Evolutionary conservation across 2,113 vertebrate genomes (phyloP).

Genomic region (Alethe diademata): DNA sequence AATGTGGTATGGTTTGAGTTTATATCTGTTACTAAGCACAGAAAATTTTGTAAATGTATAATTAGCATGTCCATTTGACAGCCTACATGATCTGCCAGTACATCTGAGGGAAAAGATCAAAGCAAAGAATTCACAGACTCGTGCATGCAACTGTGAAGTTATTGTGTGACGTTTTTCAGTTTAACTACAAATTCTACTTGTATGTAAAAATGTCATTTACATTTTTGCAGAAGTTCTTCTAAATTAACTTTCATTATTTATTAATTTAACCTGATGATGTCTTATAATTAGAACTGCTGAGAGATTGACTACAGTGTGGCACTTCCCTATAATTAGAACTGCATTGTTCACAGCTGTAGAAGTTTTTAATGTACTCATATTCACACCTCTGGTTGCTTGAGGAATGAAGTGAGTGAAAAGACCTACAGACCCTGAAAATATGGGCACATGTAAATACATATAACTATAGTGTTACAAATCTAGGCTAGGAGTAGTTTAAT

Average conservation of each 20-base stretch:
- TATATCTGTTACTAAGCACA: neutral
- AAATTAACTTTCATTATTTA: slow-evolving; percentile 66
- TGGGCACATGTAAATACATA: neutral
- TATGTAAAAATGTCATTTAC: slow-evolving; percentile 51
- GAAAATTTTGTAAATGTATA: slow-evolving; percentile 21
- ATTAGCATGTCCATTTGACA: slow-evolving; percentile 55
- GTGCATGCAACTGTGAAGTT: neutral
- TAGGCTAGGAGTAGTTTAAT: neutral
- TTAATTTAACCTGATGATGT: slow-evolving; percentile 57
- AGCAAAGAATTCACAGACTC: slow-evolving; percentile 13
- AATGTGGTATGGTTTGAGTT: neutral
- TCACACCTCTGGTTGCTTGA: neutral
- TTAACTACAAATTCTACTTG: slow-evolving; percentile 51
- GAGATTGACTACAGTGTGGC: slow-evolving; percentile 21
- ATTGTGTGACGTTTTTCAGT: neutral
- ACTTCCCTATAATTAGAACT: slow-evolving; percentile 49
- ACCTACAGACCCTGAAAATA: neutral
- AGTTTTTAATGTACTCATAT: neutral
- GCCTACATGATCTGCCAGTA: neutral
- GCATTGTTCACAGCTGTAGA: slow-evolving; percentile 1
- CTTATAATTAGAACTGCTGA: slow-evolving; percentile 61
- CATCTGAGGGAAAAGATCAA: slow-evolving; percentile 49
- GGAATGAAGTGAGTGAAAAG: neutral
- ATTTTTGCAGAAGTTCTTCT: slow-evolving; percentile 35
- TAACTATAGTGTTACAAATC: neutral